A percentile compares a stretch with the other conserved stretches of the same genome.
phyloP scores from a whole-genome alignment of 2,113 vertebrate species.

The Ophiodon elongatus region DNA sequence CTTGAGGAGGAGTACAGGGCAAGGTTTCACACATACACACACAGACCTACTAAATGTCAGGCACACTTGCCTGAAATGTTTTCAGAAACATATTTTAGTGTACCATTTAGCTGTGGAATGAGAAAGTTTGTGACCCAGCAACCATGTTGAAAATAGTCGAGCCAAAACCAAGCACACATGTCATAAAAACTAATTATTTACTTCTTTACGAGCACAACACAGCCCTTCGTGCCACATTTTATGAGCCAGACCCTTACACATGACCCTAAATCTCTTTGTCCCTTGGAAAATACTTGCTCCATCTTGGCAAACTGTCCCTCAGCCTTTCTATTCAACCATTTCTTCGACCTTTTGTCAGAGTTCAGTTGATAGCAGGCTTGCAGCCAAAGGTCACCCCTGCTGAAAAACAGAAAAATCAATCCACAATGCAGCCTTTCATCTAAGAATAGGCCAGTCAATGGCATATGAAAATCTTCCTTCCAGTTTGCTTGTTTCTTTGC shows the following conservation, averaged over 20 bases:
- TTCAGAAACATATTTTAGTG: not conserved
- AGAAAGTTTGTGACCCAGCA: not conserved
- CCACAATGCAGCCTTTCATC: conserved; percentile 45
- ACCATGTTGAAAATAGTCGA: not conserved
- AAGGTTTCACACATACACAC: not conserved
- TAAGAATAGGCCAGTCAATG: conserved; percentile 62
- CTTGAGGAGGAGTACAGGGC: not conserved
- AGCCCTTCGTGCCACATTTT: not conserved
- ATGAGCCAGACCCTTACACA: not conserved
- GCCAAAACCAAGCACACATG: not conserved
- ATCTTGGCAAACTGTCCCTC: conserved; percentile 3
- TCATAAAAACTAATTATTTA: not conserved
- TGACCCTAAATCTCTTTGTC: not conserved
- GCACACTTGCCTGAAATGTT: not conserved
- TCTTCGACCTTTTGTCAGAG: conserved; percentile 27
- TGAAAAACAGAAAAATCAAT: conserved; percentile 64
- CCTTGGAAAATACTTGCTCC: conserved; percentile 15
- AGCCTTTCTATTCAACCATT: conserved; percentile 10
- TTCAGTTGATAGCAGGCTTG: conserved; percentile 32
- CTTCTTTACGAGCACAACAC: not conserved
- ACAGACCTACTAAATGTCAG: not conserved
- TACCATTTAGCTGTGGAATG: not conserved
- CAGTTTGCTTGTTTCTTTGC: conserved; percentile 22
- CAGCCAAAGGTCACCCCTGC: conserved; percentile 60
- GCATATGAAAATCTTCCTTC: conserved; percentile 51